phyloP scores from a whole-genome alignment of 2,888 invertebrate species.

The Branchellion lobata region DNA sequence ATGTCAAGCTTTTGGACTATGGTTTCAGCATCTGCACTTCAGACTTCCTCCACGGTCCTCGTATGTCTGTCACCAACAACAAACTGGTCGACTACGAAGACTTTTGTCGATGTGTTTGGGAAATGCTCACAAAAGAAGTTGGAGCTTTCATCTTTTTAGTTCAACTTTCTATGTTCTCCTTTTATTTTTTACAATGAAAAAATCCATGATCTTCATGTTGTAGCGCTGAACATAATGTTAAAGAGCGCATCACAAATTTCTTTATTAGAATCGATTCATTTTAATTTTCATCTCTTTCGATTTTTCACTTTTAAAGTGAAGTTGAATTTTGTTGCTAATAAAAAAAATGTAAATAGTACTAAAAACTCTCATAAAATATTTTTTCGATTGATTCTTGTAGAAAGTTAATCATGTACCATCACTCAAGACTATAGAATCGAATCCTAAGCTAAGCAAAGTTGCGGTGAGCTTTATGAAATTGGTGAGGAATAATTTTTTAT shows the following conservation, averaged over 20 bases:
- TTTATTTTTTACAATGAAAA: not conserved
- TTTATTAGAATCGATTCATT: too few species aligned
- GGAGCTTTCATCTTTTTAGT: not conserved
- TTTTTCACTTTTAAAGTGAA: too few species aligned
- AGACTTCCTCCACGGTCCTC: not conserved
- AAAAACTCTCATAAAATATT: too few species aligned
- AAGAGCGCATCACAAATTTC: too few species aligned
- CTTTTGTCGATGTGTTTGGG: constrained; percentile 21
- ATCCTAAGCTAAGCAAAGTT: not conserved
- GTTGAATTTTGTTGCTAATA: too few species aligned
- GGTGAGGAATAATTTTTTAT: not conserved
- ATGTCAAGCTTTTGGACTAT: constrained; percentile 18
- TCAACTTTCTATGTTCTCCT: not conserved
- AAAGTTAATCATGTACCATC: not conserved
- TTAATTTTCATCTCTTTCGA: too few species aligned
- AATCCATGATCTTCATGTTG: not conserved
- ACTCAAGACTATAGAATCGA: not conserved
- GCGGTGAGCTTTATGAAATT: not conserved
- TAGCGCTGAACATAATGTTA: not conserved
- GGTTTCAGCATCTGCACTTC: constrained; percentile 6
- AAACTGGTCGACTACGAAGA: constrained; percentile 29
- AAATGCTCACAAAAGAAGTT: constrained; percentile 25
- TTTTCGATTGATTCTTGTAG: too few species aligned
- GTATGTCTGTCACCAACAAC: not conserved
- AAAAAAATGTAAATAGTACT: too few species aligned